Conservation (phyloP, 2,888 invertebrate species). For the Melanophora roralis region DNA sequence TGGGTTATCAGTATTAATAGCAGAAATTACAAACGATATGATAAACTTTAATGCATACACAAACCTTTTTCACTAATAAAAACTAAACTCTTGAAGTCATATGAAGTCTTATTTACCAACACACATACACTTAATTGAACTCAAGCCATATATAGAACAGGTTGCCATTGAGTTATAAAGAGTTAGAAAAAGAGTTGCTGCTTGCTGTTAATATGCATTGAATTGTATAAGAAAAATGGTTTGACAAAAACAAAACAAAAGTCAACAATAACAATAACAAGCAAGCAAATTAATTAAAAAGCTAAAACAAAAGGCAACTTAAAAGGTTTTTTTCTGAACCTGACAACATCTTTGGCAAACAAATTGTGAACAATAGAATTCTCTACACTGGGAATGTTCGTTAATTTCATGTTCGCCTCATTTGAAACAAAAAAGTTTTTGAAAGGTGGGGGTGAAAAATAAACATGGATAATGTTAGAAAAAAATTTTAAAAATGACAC, state of each 20-base stretch:
- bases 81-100: constrained; percentile 27
- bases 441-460: neutral
- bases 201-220: constrained; percentile 23
- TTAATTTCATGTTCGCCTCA: no score
- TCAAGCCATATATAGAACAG: neutral
- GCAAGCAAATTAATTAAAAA: constrained; percentile 61
- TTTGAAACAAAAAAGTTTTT: neutral
- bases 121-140: constrained; percentile 14
- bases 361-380: constrained; percentile 41
- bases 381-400: constrained; percentile 3
- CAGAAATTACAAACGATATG: no score
- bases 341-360: constrained; percentile 44
- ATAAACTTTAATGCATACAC: no score
- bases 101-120: neutral
- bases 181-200: constrained; percentile 29
- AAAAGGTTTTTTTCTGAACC: constrained; percentile 54
- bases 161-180: constrained; percentile 28
- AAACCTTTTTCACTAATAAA: no score
- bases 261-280: constrained; percentile 23
- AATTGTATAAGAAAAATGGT: constrained; percentile 35
- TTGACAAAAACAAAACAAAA: constrained; percentile 35
- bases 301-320: constrained; percentile 57
- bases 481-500: constrained; percentile 29
- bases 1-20: no score
- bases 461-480: neutral